Evolutionary conservation across 2,113 vertebrate species (phyloP), one percentile per base, ranked within the genome.

Genomic region (Trinectes maculatus): DNA sequence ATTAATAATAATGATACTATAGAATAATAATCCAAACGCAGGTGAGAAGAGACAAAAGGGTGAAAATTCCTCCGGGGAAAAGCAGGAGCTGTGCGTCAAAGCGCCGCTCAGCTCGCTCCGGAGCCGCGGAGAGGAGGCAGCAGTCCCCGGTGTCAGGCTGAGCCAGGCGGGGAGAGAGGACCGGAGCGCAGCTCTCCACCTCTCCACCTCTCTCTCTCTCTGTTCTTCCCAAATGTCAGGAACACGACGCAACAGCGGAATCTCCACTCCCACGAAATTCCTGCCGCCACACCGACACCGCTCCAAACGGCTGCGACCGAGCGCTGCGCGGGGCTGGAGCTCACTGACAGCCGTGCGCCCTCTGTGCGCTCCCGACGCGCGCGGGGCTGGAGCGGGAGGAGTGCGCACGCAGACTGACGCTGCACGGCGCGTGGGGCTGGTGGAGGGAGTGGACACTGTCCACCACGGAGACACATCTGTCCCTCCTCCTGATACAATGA

Each of bases 231-330:
- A 68, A 68, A 71, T 79, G 86, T 75, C 71, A 77, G 57, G 5
- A 42, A 57, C 13, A 66, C 40, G 44, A 62, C 15, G 31, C 48
- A 79, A 62, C 70, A 21, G 65, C 31, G 71, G 78, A 65, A 84
- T 84, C 68, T 89, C 78, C 85, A 83, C 89, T 87, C 84, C 82
- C 76, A 57, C 24, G 5, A 57, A 67, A 77, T 67, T 75, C 79
- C 76, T 74, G 53, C 78, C 74, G 34, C 51, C 16, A 6, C 11
- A 64, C 6, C 42, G 66, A 48, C 52, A 55, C 47, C 34, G 10
- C 55, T 63, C 68, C 64, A 65, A 54, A 19, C 73, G 48, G 64
- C 67, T 72, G 66, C 56, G 36, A 80, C 47, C 67, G 73, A 67
- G 47, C 49, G 66, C 3, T 69, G 15, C 47, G 6, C 58, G 71